A percentile compares a stretch with the other conserved stretches of the same genome.
phyloP scores from a whole-genome alignment of 2,888 invertebrate species.

The Acrobasis consociella region DNA sequence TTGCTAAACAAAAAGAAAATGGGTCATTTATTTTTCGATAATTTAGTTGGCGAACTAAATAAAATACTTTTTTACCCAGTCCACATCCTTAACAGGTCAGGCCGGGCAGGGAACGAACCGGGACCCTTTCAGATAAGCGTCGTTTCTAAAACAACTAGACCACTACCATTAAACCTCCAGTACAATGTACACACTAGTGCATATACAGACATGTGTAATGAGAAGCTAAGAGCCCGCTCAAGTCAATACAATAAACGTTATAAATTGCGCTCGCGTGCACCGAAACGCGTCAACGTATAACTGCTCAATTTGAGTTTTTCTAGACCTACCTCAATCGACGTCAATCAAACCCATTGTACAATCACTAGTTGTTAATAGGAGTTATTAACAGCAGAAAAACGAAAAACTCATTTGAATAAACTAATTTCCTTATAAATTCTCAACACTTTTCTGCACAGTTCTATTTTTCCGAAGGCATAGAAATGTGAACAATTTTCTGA shows the following conservation, averaged over 20 bases:
- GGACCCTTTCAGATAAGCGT: too few relatives aligned
- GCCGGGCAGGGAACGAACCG: too few relatives aligned
- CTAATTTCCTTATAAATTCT: not conserved
- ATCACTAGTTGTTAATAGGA: not conserved
- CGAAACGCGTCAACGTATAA: slow-evolving; percentile 16
- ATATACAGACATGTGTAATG: not conserved
- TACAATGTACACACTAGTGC: not conserved
- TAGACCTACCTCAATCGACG: slow-evolving; percentile 43
- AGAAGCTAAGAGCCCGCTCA: not conserved
- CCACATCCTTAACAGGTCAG: too few relatives aligned
- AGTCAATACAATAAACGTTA: not conserved
- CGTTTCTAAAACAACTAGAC: too few relatives aligned
- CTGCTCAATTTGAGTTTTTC: slow-evolving; percentile 10
- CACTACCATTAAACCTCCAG: not conserved
- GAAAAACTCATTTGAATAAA: slow-evolving; percentile 4
- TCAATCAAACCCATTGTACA: slow-evolving; percentile 5
- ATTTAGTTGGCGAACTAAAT: too few relatives aligned
- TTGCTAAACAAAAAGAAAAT: too few relatives aligned
- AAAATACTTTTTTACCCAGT: too few relatives aligned
- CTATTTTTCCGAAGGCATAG: too few relatives aligned
- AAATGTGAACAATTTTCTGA: too few relatives aligned
- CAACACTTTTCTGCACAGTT: too few relatives aligned
- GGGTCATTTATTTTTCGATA: too few relatives aligned
- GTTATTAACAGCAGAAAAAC: slow-evolving; percentile 1
- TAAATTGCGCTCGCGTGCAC: slow-evolving; percentile 9